Evolutionary conservation across 2,888 invertebrate genomes (phyloP), one percentile per base, ranked within the genome.

Genomic region (Kryphioiulus occultus): DNA sequence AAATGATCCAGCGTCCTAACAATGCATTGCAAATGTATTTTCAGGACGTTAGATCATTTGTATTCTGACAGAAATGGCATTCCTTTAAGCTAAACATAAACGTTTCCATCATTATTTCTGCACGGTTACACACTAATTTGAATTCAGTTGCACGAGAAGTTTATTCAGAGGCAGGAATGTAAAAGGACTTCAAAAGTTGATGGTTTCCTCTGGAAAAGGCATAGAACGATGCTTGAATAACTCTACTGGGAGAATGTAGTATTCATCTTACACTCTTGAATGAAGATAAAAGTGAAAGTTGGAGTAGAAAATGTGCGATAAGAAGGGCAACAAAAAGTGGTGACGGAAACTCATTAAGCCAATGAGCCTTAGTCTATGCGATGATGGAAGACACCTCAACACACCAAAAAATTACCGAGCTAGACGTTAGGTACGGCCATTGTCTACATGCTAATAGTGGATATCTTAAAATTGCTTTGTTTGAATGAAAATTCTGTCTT

Each of bases 81-180:
- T 85, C 85, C 85, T 85, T 85, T 39, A 44, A 85, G 85, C 85
- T 39, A 85, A 44, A 85, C 39, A 44, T 85, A 85, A 85, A 85
- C 85, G 85, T 85, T 85, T 44, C 85, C 85, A 85, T 85, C 85
- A 85, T 85, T 85, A 44, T 85, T 85, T 85, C 85, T 85, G 85
- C 85, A 85, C 85, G 42, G 85, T 85, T 85, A 39, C 85, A 85
- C 85, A 85, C 85, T 85, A 85, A 85, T 85, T 85, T 85, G 85
- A 44, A 85, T 85, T 85, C 85, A 85, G 85, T 85, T 39, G 85
- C 85, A 35, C 85, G n/a, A 85, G 84, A 85, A 85, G 85, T 85
- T 39, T 44, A 85, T 85, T 39, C 44, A 19, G 39, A 44, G 44
- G 44, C 85, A 85, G 39, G 44, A 44, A 85, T 42, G 44, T 26